These are phyloP conservation scores for Aradus depressus DNA, from an alignment of 2,888 invertebrate genomes.

Conservation along the genomic window DNA sequence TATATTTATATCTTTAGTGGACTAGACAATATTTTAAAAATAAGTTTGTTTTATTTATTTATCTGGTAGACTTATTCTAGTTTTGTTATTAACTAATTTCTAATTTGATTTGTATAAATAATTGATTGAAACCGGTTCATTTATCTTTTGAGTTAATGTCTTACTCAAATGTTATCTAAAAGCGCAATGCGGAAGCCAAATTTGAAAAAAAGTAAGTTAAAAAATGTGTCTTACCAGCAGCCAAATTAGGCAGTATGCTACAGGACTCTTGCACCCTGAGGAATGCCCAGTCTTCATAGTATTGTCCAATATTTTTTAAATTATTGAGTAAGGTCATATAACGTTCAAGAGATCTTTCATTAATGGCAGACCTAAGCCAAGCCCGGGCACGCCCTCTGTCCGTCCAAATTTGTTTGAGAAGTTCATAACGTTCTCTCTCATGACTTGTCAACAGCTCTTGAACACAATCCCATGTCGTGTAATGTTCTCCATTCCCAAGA, in stretches of 20 bases:
- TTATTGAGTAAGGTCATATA: conserved; percentile 64
- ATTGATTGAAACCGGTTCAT: no score
- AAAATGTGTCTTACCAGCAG: conserved; percentile 72
- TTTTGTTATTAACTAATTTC: no score
- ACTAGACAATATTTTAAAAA: no score
- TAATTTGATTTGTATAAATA: no score
- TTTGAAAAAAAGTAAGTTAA: no score
- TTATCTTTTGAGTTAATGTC: no score
- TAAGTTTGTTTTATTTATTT: no score
- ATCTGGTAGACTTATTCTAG: no score
- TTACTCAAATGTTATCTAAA: no score
- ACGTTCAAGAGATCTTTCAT: conserved; percentile 79
- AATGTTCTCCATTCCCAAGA: conserved; percentile 34
- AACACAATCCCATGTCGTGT: conserved; percentile 61
- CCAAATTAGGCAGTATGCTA: conserved; percentile 69
- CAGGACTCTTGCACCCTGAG: conserved; percentile 67
- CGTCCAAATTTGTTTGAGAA: conserved; percentile 52
- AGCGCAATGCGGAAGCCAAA: no score
- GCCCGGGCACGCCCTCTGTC: conserved; percentile 75
- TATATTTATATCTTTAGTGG: no score
- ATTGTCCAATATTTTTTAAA: conserved; percentile 47
- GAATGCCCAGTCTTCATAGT: conserved; percentile 80
- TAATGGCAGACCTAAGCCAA: conserved; percentile 78
- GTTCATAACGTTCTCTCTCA: conserved; percentile 73
- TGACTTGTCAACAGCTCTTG: conserved; percentile 71